phyloP scores from a whole-genome alignment of 2,113 vertebrate genomes.

The Loxodonta africana region DNA sequence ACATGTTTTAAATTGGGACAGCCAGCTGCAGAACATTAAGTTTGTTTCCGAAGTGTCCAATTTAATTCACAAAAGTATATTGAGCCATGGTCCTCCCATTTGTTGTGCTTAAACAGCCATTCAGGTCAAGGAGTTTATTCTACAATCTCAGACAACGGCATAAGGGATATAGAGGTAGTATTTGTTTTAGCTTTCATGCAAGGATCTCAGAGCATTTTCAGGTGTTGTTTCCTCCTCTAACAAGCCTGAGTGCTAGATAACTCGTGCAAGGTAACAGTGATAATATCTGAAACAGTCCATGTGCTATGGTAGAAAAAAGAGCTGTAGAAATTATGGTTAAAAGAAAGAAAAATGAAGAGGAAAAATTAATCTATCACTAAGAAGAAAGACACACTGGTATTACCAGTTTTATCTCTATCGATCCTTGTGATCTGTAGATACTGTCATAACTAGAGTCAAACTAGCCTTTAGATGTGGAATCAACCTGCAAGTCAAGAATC shows the following conservation, averaged over 20 bases:
- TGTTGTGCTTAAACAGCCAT: constrained; percentile 65
- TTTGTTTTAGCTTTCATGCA: not conserved
- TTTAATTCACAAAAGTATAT: constrained; percentile 80
- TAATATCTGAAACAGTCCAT: not conserved
- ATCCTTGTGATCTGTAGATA: constrained; percentile 9
- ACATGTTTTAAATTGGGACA: constrained; percentile 82
- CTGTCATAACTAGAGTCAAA: not conserved
- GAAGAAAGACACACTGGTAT: not conserved
- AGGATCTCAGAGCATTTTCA: not conserved
- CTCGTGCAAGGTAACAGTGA: not conserved
- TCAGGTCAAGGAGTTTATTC: constrained; percentile 78
- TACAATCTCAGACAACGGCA: constrained; percentile 51
- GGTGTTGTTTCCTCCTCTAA: not conserved
- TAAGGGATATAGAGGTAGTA: constrained; percentile 34
- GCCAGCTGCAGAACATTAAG: constrained; percentile 85
- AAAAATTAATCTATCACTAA: not conserved
- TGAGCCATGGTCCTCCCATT: constrained; percentile 53
- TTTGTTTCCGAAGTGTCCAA: constrained; percentile 73
- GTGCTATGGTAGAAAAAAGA: not conserved
- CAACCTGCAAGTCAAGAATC: not conserved
- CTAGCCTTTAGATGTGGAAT: not conserved
- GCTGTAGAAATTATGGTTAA: not conserved
- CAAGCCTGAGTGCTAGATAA: not conserved
- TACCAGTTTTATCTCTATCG: not conserved
- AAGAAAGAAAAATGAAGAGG: not conserved